Evolutionary conservation across 2,113 vertebrate species (phyloP).

Genomic region (Oreochromis tanganicae): DNA sequence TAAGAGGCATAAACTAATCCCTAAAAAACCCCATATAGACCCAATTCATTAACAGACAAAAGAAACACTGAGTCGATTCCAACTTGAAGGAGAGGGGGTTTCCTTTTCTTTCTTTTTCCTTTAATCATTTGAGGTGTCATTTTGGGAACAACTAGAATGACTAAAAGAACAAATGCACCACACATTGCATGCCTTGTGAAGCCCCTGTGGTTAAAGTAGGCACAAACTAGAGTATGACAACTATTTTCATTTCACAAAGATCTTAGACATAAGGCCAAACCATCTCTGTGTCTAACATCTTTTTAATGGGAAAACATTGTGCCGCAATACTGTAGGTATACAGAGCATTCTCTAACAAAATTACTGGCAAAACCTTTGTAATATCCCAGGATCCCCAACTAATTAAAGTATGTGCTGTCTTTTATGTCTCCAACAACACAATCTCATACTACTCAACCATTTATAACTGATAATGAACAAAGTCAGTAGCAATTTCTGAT

Average conservation of each 20-base stretch:
- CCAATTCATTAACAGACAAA: background rate
- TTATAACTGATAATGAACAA: slow-evolving; percentile 59
- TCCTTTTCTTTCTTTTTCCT: background rate
- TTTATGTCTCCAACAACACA: slow-evolving; percentile 44
- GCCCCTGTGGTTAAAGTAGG: background rate
- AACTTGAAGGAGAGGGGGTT: background rate
- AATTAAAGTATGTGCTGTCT: slow-evolving; percentile 44
- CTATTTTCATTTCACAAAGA: background rate
- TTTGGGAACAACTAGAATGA: background rate
- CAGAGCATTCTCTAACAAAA: background rate
- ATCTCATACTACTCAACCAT: slow-evolving; percentile 56
- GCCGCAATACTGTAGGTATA: background rate
- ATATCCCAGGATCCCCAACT: slow-evolving; percentile 25
- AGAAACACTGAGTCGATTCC: background rate
- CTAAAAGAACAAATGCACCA: background rate
- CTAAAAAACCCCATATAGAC: background rate
- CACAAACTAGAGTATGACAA: background rate
- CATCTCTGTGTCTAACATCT: background rate
- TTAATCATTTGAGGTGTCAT: background rate
- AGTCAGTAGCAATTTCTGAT: slow-evolving; percentile 60
- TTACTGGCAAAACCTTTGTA: slow-evolving; percentile 15
- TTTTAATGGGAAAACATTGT: background rate
- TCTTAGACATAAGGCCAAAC: background rate
- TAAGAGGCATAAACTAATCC: background rate
- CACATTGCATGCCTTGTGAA: background rate